phyloP scores from a whole-genome alignment of 2,113 vertebrate genomes.

The Nannobrachium achirus region DNA sequence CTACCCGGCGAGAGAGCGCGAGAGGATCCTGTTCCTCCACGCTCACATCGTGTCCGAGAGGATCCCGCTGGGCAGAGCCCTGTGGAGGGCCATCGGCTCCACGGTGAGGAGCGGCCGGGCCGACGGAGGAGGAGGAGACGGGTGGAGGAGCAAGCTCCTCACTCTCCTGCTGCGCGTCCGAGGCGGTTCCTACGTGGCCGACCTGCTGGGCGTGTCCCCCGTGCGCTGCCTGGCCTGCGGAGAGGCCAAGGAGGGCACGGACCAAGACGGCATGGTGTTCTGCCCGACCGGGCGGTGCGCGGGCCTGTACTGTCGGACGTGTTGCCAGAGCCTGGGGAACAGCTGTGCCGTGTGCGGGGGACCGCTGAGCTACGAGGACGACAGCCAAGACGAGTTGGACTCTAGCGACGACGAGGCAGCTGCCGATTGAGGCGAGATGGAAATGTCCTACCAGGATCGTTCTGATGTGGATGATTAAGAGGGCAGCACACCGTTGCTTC shows the following conservation, averaged over 20 bases:
- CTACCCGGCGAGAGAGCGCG: conserved; percentile 83
- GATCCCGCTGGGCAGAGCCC: conserved; percentile 31
- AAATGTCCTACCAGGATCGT: no score
- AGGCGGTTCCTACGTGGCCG: conserved; percentile 50
- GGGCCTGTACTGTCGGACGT: conserved; percentile 82
- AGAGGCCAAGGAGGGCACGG: not conserved
- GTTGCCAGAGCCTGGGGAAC: conserved; percentile 74
- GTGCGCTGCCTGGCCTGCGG: conserved; percentile 83
- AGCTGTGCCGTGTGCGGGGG: conserved; percentile 77
- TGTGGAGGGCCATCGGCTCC: conserved; percentile 44
- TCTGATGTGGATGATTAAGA: no score
- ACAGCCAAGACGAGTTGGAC: conserved; percentile 79
- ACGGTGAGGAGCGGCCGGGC: conserved; percentile 21
- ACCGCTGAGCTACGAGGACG: conserved; percentile 66
- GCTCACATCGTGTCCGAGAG: conserved; percentile 82
- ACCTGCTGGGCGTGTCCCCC: conserved; percentile 39
- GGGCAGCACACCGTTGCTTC: no score
- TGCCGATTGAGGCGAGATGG: no score
- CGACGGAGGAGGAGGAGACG: not conserved
- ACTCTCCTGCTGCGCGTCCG: conserved; percentile 62
- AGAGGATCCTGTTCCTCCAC: conserved; percentile 82
- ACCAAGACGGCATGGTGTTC: conserved; percentile 14
- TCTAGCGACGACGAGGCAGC: no score
- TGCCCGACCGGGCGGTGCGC: conserved; percentile 68
- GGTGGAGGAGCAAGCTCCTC: conserved; percentile 48